Evolutionary conservation across 2,113 vertebrate genomes (phyloP).

Genomic region (Camelus bactrianus): DNA sequence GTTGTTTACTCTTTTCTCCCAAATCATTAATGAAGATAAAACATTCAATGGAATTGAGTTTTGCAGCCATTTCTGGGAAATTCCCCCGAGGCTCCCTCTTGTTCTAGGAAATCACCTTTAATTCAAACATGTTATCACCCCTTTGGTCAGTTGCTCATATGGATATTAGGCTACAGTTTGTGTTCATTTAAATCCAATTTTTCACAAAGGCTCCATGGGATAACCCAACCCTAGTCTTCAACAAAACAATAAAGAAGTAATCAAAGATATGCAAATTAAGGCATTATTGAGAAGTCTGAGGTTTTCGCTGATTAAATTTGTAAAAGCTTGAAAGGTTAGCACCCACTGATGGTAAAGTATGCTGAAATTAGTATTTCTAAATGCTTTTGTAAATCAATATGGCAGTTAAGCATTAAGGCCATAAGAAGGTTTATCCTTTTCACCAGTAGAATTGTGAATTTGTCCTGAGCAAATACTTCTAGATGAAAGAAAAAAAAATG

Average conservation of each 20-base stretch:
- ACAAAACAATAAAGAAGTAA: constrained; percentile 21
- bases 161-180: constrained; percentile 11
- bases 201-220: neutral
- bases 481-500: neutral
- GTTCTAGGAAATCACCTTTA: constrained; percentile 28
- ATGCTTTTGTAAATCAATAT: constrained; percentile 57
- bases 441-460: neutral
- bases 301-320: constrained; percentile 33
- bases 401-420: constrained; percentile 20
- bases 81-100: constrained; percentile 49
- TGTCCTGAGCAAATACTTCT: neutral
- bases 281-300: neutral
- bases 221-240: neutral
- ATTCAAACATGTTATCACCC: neutral
- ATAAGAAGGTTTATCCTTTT: neutral
- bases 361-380: constrained; percentile 58
- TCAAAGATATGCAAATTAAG: constrained; percentile 47
- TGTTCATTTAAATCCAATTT: constrained; percentile 37
- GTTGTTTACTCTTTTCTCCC: constrained; percentile 77
- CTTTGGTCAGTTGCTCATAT: neutral
- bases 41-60: constrained; percentile 61
- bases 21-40: constrained; percentile 76
- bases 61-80: constrained; percentile 54
- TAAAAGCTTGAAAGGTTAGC: constrained; percentile 46
- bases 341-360: neutral